Evolutionary conservation across 2,888 invertebrate genomes (phyloP), one percentile per base, ranked within the genome.

Genomic region (Magallana nippona): DNA sequence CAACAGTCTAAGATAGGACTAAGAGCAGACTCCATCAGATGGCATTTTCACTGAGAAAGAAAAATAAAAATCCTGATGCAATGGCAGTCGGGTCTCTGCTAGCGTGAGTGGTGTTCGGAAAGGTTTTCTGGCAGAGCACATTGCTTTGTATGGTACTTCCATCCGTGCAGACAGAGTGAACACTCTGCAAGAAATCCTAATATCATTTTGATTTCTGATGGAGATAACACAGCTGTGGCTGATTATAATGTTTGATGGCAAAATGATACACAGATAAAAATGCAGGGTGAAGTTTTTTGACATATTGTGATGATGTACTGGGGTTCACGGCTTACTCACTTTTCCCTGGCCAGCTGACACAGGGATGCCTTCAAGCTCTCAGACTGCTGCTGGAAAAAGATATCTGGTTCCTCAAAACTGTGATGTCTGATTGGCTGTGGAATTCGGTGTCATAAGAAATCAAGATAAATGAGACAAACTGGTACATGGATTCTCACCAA

Each of bases 171-270:
- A 71, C 71, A 71, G 71, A 22, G 15, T 3, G 15, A 27, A 22
- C 62, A 22, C 22, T 62, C 62, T 62, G 62, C 22, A 71, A 71
- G 71, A 71, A 71, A 71, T 27, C 71, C 32, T 71, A 27, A 71
- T 71, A 71, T 71, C 27, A 71, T 71, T 71, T 71, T 71, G 71
- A 71, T 71, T 71, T 71, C 71, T 71, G 71, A 71, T 71, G 27
- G 22, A 22, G 71, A 71, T 71, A 71, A 71, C 71, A 71, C 71
- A 71, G 71, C 71, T 71, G 71, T 17, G 32, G 71, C 11, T 71
- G 71, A 71, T 71, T 71, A 71, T 71, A 71, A 71, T 71, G 71
- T 71, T 71, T 71, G 71, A 71, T 71, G 71, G 71, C 27, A 71
- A 71, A 71, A 71, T 71, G 71, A 71, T 71, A 71, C 71, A 71